These are phyloP conservation scores for Pecten maximus DNA, from an alignment of 2,888 invertebrate genomes.

Conservation along the genomic window DNA sequence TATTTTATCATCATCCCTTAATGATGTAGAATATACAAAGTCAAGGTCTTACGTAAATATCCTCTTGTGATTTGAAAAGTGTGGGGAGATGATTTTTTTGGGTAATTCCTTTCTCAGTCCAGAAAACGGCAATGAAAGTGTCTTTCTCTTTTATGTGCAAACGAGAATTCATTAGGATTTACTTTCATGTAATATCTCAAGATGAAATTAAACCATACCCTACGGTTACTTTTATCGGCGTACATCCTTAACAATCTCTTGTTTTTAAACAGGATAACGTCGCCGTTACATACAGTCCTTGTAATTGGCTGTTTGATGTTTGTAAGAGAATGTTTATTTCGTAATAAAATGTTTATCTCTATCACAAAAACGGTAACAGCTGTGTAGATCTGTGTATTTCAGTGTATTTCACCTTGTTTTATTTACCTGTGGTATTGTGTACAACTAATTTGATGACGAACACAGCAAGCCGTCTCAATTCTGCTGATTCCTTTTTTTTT, in stretches of 20 bases:
- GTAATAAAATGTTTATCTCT: background rate
- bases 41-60: background rate
- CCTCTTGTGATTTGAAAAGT: background rate
- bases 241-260: background rate
- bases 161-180: background rate
- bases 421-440: background rate
- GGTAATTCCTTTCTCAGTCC: background rate
- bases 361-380: background rate
- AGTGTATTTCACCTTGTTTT: background rate
- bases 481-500: too few species aligned
- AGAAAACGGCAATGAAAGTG: background rate
- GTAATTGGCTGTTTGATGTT: background rate
- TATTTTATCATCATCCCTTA: background rate
- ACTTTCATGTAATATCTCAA: background rate
- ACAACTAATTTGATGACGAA: constrained; percentile 7
- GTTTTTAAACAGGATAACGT: background rate
- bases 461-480: background rate
- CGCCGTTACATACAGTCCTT: background rate
- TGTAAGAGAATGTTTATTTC: background rate
- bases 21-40: background rate
- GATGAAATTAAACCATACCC: background rate
- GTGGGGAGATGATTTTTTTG: background rate
- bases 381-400: constrained; percentile 7
- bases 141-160: background rate
- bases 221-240: background rate